Base-by-base conservation (phyloP, 2,113 vertebrate genomes). In the Monopterus albus region DNA sequence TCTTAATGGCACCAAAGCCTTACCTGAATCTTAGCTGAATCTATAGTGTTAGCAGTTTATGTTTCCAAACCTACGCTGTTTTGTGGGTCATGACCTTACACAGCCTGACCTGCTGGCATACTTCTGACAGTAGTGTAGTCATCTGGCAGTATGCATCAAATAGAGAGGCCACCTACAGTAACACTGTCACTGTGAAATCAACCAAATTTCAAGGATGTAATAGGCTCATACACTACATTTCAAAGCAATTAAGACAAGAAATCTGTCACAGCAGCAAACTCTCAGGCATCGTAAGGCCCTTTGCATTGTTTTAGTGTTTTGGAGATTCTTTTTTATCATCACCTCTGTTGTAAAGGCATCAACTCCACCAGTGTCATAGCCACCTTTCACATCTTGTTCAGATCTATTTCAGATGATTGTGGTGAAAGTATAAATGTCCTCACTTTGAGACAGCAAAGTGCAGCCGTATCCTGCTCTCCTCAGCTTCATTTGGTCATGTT, bases 31-130 rank as follows among this genome's bases (percentile, higher is more conserved):
- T 29, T n/a, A n/a, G n/a, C 7, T 5, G 0, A 52, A 66, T 65
- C 18, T 10, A 52, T 12, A 12, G 36, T 52, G 12, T 53, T 52
- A 20, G 2, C 10, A 46, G 25, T 58, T 65, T 43, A 20, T 29
- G 12, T 70, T 57, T 71, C 67, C 43, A n/a, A 46, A 56, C 23
- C 35, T 17, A 42, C 26, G 35, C 20, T 38, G 5, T 35, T 61
- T n/a, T 17, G 45, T 20, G 18, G 47, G 40, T 51, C 12, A 20
- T 59, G 46, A 66, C 77, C 43, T 70, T 58, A 33, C 56, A 12
- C 29, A 72, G 52, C 46, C n/a, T 62, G 73, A 79, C 79, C 59
- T 39, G 62, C 26, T 69, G 76, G 49, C 76, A 72, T 73, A 73
- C 70, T 78, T 80, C 20, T 49, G 17, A 45, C 13, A 28, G 31